A percentile compares a stretch with the other conserved stretches of the same genome.
phyloP scores from a whole-genome alignment of 2,888 invertebrate species.

The Hyposoter didymator region DNA sequence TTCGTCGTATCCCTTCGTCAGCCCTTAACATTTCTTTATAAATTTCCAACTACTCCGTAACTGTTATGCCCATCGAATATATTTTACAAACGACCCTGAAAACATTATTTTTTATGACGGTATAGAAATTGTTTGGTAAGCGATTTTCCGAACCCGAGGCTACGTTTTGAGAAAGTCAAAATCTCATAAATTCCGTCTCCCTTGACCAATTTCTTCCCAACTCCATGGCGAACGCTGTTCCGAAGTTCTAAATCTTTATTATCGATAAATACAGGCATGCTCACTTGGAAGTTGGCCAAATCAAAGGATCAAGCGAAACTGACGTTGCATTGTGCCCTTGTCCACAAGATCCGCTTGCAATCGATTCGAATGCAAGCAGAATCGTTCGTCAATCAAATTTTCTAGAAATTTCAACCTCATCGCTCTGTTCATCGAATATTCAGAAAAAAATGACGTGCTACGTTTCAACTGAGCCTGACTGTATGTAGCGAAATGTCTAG shows the following conservation, averaged over 20 bases:
- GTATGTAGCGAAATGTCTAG: not conserved
- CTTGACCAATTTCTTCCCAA: not conserved
- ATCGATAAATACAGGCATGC: not conserved
- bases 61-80: not conserved
- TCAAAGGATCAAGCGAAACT: too few relatives aligned
- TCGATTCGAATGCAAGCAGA: too few relatives aligned
- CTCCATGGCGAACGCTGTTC: not conserved
- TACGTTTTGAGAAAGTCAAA: conserved; percentile 6
- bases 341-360: too few relatives aligned
- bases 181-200: not conserved
- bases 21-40: not conserved
- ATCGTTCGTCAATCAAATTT: too few relatives aligned
- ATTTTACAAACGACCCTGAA: not conserved
- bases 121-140: too few relatives aligned
- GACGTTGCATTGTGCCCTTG: too few relatives aligned
- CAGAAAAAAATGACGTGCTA: not conserved
- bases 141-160: not conserved
- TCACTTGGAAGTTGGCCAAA: too few relatives aligned
- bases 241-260: not conserved
- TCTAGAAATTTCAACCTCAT: too few relatives aligned
- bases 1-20: not conserved
- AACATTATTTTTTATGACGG: conserved; percentile 17
- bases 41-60: not conserved
- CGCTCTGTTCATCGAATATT: not conserved
- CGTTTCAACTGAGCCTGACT: not conserved